Base-by-base conservation (phyloP, 2,888 invertebrate species). In the Pseudoips prasinana region DNA sequence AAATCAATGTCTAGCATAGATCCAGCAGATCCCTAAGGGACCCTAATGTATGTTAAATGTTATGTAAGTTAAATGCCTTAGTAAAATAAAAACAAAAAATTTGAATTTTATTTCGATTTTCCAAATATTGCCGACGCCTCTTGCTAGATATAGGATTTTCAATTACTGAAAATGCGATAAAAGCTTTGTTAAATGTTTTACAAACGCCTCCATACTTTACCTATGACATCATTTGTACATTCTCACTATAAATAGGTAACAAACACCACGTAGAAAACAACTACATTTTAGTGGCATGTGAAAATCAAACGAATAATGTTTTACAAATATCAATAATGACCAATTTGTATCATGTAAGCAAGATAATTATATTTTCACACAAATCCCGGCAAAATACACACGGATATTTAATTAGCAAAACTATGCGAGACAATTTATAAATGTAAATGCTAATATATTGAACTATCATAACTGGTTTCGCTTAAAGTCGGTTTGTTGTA, bases 221-320 rank as follows among this genome's bases (percentile, higher is more conserved):
- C 14, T 18, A n/a, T 46, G 24, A 28, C 27, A 23, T 29, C 20
- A 19, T 28, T 3, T 32, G 10, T 42, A 19, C 11, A 1, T 32
- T 29, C 8, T 17, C 23, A 23, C 10, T 5, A 14, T 3, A 14
- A 14, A 14, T 14, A n/a, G n/a, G 14, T 14, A 3, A 14, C 14
- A 14, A 3, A 3, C 14, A 14, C 14, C 5, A 5, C 5, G 2
- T 14, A 3, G 2, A 14, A 14, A 3, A 14, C n/a, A n/a, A n/a
- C 3, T 14, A 14, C 14, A 3, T 14, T 29, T 43, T 31, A 39
- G 7, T 29, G 10, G 22, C 25, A 26, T 54, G 46, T 37, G 45
- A 54, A 47, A 46, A 35, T 4, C 41, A 51, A 51, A 54, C 39
- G 51, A 18, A 39, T 17, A 10, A 24, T 26, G 11, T 25, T 30